Conservation (phyloP, 2,888 invertebrate genomes). For the Dendrolimus houi region DNA sequence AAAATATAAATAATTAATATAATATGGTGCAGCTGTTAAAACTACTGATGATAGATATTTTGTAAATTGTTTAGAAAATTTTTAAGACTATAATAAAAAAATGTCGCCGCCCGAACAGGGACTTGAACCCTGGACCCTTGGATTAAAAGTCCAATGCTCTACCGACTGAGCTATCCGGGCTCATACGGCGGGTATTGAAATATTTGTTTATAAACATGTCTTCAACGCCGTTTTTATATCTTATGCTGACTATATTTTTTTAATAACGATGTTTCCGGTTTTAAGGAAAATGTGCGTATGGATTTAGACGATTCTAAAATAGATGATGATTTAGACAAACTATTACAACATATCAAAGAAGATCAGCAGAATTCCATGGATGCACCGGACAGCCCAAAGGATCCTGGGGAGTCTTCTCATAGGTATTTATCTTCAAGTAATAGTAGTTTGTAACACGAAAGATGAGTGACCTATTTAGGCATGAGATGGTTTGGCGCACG, state of each 20-base stretch:
- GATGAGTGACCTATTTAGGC: no score
- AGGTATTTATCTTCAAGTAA: conserved; percentile 29
- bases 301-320: conserved; percentile 93
- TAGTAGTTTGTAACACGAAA: no score
- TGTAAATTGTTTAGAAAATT: no score
- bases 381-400: conserved; percentile 92
- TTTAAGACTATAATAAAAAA: conserved; percentile 11
- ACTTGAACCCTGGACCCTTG: conserved; percentile 78
- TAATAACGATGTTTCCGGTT: conserved; percentile 1
- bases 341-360: conserved; percentile 94
- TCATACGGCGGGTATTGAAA: conserved; percentile 3
- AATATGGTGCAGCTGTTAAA: no score
- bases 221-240: no score
- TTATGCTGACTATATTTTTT: no score
- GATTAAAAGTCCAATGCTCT: conserved; percentile 77
- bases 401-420: conserved; percentile 80
- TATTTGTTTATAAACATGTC: not conserved
- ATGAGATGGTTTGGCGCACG: no score
- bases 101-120: conserved; percentile 70
- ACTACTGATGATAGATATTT: no score
- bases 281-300: conserved; percentile 82
- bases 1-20: no score
- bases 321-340: conserved; percentile 93
- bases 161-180: conserved; percentile 78
- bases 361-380: conserved; percentile 95